Evolutionary conservation across 2,888 invertebrate genomes (phyloP).

Genomic region (Napeogenes sylphis): DNA sequence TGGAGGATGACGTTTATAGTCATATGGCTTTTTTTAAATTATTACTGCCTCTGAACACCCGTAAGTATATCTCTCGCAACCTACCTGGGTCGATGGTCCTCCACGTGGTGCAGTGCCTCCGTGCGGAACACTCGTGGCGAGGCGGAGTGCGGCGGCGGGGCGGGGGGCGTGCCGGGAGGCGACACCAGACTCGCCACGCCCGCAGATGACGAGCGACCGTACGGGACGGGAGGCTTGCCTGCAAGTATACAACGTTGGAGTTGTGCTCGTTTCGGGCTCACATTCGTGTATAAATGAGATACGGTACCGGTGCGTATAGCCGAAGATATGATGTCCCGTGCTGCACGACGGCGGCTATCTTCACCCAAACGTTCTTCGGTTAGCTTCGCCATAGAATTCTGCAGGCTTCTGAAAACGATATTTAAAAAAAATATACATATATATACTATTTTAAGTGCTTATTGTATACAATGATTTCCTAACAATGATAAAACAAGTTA

Average conservation of each 20-base stretch:
- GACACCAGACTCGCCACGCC: conserved; percentile 65
- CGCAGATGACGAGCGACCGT: conserved; percentile 80
- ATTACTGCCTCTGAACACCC: background rate
- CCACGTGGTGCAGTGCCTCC: conserved; percentile 70
- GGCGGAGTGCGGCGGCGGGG: conserved; percentile 44
- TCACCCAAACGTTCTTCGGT: conserved; percentile 74
- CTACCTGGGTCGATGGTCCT: conserved; percentile 54
- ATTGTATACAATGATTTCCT: conserved; percentile 8
- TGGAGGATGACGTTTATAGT: background rate
- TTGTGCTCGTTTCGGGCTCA: background rate
- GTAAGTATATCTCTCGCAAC: background rate
- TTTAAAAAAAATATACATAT: no score
- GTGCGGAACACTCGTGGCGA: conserved; percentile 61
- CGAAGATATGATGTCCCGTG: conserved; percentile 84
- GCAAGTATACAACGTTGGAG: background rate
- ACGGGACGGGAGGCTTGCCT: conserved; percentile 83
- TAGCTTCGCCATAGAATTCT: conserved; percentile 80
- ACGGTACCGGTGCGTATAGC: conserved; percentile 77
- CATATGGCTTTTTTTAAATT: background rate
- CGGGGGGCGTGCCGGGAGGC: conserved; percentile 58
- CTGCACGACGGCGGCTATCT: conserved; percentile 78
- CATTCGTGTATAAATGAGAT: no score
- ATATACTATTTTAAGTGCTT: no score
- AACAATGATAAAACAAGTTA: background rate
- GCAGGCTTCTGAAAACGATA: conserved; percentile 69